Percentiles rank a stretch among this genome's conserved stretches.
Conservation (phyloP, 2,113 vertebrate genomes). For the Perca flavescens region DNA sequence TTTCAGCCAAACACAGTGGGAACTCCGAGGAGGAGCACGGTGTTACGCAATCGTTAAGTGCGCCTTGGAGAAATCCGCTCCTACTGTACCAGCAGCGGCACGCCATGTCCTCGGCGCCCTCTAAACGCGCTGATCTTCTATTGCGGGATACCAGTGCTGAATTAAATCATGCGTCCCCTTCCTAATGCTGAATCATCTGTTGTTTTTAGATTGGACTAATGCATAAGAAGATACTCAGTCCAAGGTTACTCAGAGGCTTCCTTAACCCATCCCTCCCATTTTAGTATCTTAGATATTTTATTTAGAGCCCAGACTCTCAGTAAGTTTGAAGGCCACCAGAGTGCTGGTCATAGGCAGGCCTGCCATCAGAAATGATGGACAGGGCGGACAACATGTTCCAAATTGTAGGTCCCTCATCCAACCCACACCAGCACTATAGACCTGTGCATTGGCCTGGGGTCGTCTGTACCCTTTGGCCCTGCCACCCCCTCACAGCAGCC, state of each 20-base stretch:
- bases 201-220: neutral
- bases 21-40: slow-evolving; percentile 43
- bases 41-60: slow-evolving; percentile 77
- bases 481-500: no score
- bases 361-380: no score
- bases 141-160: neutral
- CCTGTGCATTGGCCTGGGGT: no score
- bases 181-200: neutral
- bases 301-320: neutral
- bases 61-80: slow-evolving; percentile 72
- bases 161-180: neutral
- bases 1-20: slow-evolving; percentile 45
- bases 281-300: neutral
- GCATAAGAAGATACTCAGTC: neutral
- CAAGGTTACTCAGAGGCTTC: slow-evolving; percentile 53
- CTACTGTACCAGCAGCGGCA: slow-evolving; percentile 31
- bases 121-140: slow-evolving; percentile 57
- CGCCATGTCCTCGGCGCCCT: slow-evolving; percentile 76
- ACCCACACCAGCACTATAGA: no score
- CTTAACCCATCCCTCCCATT: neutral
- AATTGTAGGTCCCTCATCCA: no score
- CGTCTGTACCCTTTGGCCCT: no score
- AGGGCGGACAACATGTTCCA: no score
- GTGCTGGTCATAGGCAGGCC: neutral
- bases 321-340: neutral